These are phyloP conservation scores for Porites australiensis DNA, from an alignment of 64 coral and sea anemone species.

Conservation along the genomic window DNA sequence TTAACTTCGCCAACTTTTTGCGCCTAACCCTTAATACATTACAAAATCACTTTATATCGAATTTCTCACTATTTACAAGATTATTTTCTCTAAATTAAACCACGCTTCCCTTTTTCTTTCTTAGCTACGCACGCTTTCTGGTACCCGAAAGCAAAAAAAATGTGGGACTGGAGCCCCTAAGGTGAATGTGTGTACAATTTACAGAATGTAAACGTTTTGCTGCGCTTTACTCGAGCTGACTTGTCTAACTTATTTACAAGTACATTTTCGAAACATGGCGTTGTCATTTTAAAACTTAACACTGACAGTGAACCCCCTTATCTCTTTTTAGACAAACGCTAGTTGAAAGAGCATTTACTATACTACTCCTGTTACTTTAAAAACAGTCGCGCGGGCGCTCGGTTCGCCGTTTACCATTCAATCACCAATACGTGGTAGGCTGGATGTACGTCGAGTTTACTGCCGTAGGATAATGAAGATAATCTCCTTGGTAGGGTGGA, in stretches of 20 bases:
- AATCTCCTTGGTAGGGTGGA: constrained; percentile 82
- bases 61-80: constrained; percentile 20
- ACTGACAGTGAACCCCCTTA: not conserved
- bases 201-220: constrained; percentile 12
- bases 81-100: not conserved
- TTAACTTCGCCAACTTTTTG: not conserved
- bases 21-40: not conserved
- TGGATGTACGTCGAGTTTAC: constrained; percentile 82
- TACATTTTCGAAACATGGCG: not conserved
- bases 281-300: not conserved
- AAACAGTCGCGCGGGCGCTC: constrained; percentile 6
- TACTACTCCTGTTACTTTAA: constrained; percentile 53
- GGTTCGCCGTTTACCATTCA: not conserved
- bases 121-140: not conserved
- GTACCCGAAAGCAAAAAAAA: not conserved
- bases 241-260: constrained; percentile 9
- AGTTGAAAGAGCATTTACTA: constrained; percentile 34
- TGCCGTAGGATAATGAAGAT: constrained; percentile 71
- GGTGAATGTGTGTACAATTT: not conserved
- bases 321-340: constrained; percentile 36
- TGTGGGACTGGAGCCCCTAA: not conserved
- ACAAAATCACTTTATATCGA: not conserved
- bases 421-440: constrained; percentile 60
- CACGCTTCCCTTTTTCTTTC: not conserved
- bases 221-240: not conserved